Evolutionary conservation across 2,797 vertebrate species (phyloP).

Genomic region (Sebastes itinus): DNA sequence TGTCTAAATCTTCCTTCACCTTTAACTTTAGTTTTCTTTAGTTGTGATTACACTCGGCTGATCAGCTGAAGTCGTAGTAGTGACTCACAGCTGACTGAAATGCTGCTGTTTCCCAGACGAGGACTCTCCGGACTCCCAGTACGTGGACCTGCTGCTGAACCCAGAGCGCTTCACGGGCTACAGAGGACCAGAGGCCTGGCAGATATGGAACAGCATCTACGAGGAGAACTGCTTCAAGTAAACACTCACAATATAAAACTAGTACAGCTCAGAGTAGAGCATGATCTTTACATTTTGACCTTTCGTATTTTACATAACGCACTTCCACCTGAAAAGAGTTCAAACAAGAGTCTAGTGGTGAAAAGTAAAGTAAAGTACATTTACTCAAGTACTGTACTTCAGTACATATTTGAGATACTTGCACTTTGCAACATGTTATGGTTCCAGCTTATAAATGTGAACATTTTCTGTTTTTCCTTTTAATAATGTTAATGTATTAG

Average conservation of each 20-base stretch:
- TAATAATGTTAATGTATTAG: too few relatives aligned
- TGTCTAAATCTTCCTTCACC: not conserved
- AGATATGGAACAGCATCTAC: conserved; percentile 97
- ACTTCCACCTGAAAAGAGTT: too few relatives aligned
- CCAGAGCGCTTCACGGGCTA: conserved; percentile 95
- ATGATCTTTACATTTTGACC: too few relatives aligned
- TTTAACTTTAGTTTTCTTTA: not conserved
- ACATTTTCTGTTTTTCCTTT: too few relatives aligned
- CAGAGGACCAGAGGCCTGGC: conserved; percentile 90
- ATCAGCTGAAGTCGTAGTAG: not conserved
- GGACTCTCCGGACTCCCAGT: conserved; percentile 88
- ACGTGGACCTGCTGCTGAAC: conserved; percentile 94
- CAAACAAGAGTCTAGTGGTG: too few relatives aligned
- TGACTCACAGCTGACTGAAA: not conserved
- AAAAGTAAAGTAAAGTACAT: too few relatives aligned
- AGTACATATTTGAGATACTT: too few relatives aligned
- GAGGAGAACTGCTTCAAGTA: conserved; percentile 99
- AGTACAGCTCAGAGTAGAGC: not conserved
- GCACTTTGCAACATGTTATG: too few relatives aligned
- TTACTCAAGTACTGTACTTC: too few relatives aligned
- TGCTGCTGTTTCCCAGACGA: conserved; percentile 86
- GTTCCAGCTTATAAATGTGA: too few relatives aligned
- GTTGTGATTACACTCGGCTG: not conserved
- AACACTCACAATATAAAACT: conserved; percentile 3
- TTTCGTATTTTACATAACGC: too few relatives aligned